Evolutionary conservation across 1,140 invertebrate genomes (phyloP), one percentile per base, ranked within the genome.

Genomic region (Bacillus rossius): DNA sequence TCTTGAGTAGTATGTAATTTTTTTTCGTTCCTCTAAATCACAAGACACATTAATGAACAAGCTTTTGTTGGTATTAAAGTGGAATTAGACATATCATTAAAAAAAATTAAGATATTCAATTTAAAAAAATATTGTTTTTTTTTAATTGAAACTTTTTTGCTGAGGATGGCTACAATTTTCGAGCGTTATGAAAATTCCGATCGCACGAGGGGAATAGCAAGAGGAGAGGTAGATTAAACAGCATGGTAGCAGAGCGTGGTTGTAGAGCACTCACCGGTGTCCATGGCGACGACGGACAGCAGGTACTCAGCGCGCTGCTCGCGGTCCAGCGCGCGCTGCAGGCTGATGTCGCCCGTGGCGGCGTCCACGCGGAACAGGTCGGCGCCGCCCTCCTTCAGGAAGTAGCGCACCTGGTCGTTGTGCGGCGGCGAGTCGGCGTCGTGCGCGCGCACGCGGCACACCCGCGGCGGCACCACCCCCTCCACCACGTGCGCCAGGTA

Each of bases 401-500:
- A 91, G 75, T 96, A 96, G 23, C 91, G 82, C 22, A 96, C 88
- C 74, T 91, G 86, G 57, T 88, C 86, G 71, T 94, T 94, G 72
- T 91, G 90, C 1, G 91, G 88, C 45, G 89, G 87, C n/a, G 89
- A 88, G 72, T 96, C 93, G 3, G 91, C 91, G 71, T 96, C 93
- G 73, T 87, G 88, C 19, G 92, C 93, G 48, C 84, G 82, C 8
- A 95, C 88, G 61, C 86, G 85, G 40, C 75, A 59, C 43, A 95
- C 83, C 68, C 88, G 89, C 0, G 87, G 86, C 19, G 88, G 87
- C 26, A 92, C 81, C 57, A 88, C 81, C 68, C 94, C 94, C 76
- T 98, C 95, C 82, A 92, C 88, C n/a, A 97, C 89, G 67, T 92
- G 87, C 0, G 92, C 91, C 56, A 92, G 72, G 71, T 97, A 97